Evolutionary conservation across 2,888 invertebrate genomes (phyloP), one percentile per base, ranked within the genome.

Genomic region (Busseola fusca): DNA sequence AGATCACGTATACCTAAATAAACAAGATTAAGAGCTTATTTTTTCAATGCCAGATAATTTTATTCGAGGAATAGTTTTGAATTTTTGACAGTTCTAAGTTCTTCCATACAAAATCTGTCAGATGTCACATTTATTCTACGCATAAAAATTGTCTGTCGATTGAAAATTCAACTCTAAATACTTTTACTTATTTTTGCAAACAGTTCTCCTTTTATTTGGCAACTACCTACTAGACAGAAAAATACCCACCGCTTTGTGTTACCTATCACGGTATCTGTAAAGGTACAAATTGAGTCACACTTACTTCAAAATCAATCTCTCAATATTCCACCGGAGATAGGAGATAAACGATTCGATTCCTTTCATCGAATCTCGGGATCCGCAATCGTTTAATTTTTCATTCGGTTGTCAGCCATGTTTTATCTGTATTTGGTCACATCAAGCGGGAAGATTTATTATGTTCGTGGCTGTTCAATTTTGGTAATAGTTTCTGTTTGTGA

Each of bases 341-440:
- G 10, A 71, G 64, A 85, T 74, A 83, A 83, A 69, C 58, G 57
- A 63, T 30, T 71, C 52, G 27, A 68, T 72, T 66, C 45, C 65
- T 76, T 76, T 83, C 74, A 72, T 71, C 54, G 58, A 48, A 72
- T 72, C 50, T 68, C 63, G 63, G 63, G 56, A 60, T 74, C 74
- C 68, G 62, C 59, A 60, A 56, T 59, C 74, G 65, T 66, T 80
- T 75, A 77, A 83, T 76, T 80, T 85, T 85, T 72, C 72, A 77
- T 74, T 77, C 75, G 48, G 14, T 60, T 50, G 14, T 14, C 62
- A 56, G 62, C 57, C 48, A 60, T 71, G 71, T 81, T 69, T 77
- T 69, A 30, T 70, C 69, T 65, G 64, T 68, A 60, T 64, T 74
- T 59, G 76, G 58, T n/a, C 54, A 60, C 40, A 72, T 82, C 80